Conservation (phyloP, 2,888 invertebrate species). For the Pomacea canaliculata region DNA sequence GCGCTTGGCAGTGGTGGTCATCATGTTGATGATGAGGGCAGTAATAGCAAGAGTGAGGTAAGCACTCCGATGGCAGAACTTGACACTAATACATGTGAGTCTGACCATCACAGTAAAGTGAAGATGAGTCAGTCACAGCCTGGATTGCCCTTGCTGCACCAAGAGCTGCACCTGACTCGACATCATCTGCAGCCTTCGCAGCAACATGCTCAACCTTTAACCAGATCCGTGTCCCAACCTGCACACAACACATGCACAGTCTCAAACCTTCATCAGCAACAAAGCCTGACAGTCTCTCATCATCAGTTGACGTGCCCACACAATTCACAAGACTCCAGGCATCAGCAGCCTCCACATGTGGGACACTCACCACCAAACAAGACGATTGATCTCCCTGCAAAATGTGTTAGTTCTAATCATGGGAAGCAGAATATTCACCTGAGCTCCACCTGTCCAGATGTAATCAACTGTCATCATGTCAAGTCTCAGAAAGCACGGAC, state of each 20-base stretch:
- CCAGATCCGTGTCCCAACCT: not conserved
- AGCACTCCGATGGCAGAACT: not conserved
- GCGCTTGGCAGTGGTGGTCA: not conserved
- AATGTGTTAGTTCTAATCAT: too few species aligned
- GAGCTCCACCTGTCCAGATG: slow-evolving; percentile 36
- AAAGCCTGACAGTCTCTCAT: not conserved
- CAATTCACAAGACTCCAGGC: not conserved
- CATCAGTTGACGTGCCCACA: too few species aligned
- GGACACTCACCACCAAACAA: slow-evolving; percentile 3
- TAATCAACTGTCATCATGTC: slow-evolving; percentile 35
- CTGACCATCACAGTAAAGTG: not conserved
- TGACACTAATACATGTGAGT: not conserved
- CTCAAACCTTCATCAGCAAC: slow-evolving; percentile 2
- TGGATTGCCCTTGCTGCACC: not conserved
- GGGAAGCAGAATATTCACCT: slow-evolving; percentile 9
- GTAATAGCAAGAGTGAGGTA: not conserved
- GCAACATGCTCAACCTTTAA: not conserved
- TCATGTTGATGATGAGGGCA: not conserved
- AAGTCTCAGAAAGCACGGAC: not conserved
- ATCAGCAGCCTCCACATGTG: not conserved
- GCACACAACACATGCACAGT: slow-evolving; percentile 1
- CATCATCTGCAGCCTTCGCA: too few species aligned
- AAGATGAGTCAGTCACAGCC: too few species aligned
- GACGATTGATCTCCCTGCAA: too few species aligned
- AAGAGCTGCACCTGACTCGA: not conserved